Evolutionary conservation across 1,140 invertebrate genomes (phyloP), one percentile per base, ranked within the genome.

Genomic region (Cydia strobilella): DNA sequence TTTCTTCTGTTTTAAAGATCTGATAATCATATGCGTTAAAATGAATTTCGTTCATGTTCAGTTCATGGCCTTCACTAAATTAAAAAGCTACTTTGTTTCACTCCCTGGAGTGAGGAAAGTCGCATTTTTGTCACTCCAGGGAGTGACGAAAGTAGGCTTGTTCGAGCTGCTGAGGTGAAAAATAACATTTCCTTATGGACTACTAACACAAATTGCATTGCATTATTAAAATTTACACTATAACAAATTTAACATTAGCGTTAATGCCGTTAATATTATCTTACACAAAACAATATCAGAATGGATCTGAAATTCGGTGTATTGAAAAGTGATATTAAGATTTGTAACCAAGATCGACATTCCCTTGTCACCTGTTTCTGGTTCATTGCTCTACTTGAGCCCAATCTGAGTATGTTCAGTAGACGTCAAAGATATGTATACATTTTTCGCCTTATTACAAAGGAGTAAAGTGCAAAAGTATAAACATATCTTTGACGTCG

Each of bases 301-400:
- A 45, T 45, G 42, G 10, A 18, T 54, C 15, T 18, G n/a, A 18
- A 54, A 54, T 48, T n/a, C 9, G 54, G 4, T 66, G 63, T 31
- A 66, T 31, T 31, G 3, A n/a, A 31, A 18, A 35, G 25, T 66
- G 23, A 31, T 27, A 66, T 31, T 31, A 31, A 31, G 25, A 27
- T 65, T 31, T 25, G 23, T 23, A 25, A 62, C 23, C 54, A 25
- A 65, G 63, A 31, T 66, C 63, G 27, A 27, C 63, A 66, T 66
- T 66, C 63, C 63, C 63, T 66, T 66, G 27, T 35, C 63, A 15
- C 63, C 18, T 31, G 27, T 35, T 66, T 66, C 27, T 66, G 13
- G 63, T 66, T 18, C 63, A 35, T 35, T 35, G 63, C 63, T 66
- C 23, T 31, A 66, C 63, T 66, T 66, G 27, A 66, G 5, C 63